Conservation (phyloP, 1,140 invertebrate genomes). For the Micrasema minimum region DNA sequence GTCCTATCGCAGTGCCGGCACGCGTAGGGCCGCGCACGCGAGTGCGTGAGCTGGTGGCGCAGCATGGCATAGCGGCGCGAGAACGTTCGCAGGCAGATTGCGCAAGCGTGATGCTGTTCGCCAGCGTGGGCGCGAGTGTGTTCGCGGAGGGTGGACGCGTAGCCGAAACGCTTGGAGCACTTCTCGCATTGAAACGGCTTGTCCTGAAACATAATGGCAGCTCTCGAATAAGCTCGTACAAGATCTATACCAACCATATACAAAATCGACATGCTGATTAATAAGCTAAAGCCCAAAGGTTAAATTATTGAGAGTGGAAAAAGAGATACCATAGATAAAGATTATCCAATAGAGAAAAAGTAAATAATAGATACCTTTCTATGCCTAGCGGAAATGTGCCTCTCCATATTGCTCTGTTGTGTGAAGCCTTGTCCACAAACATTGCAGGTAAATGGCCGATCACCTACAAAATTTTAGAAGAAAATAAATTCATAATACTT, state of each 20-base stretch:
- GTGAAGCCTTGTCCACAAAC: conserved; percentile 44
- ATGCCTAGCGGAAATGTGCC: conserved; percentile 44
- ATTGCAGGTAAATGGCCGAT: conserved; percentile 39
- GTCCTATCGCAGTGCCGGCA: conserved; percentile 32
- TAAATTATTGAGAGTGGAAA: neutral
- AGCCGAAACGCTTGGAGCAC: conserved; percentile 43
- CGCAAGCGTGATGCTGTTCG: conserved; percentile 41
- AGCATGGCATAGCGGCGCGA: conserved; percentile 33
- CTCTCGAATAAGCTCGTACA: too few relatives aligned
- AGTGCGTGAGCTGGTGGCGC: conserved; percentile 43
- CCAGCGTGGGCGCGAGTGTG: conserved; percentile 55
- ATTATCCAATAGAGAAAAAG: neutral
- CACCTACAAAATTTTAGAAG: conserved; percentile 34
- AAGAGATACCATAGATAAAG: neutral
- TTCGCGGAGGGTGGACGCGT: conserved; percentile 40
- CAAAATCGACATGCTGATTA: neutral
- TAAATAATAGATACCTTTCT: conserved; percentile 32
- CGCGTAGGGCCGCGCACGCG: conserved; percentile 34
- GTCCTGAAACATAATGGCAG: too few relatives aligned
- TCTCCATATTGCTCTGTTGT: conserved; percentile 46
- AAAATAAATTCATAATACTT: neutral
- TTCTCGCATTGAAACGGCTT: conserved; percentile 47
- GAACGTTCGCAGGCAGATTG: conserved; percentile 26
- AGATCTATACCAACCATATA: conserved; percentile 3
- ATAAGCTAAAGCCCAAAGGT: neutral